Evolutionary conservation across 2,113 vertebrate species (phyloP), one percentile per base, ranked within the genome.

Genomic region (Leptodactylus fuscus): DNA sequence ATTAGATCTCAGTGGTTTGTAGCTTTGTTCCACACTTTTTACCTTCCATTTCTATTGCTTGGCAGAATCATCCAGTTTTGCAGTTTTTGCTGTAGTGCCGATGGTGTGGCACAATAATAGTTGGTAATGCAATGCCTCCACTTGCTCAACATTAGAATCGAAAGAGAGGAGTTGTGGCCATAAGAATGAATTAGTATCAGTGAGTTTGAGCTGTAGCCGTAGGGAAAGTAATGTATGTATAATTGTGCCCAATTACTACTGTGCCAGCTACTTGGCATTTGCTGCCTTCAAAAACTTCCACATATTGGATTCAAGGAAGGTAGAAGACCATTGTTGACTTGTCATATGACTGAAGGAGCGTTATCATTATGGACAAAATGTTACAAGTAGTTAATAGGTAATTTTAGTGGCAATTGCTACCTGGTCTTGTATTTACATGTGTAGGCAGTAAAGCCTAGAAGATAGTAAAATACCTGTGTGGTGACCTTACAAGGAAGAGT

Each of bases 401-500:
- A n/a, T n/a, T n/a, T n/a, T n/a, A n/a, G n/a, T n/a, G n/a, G n/a
- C n/a, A 79, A 4, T 22, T 34, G 29, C 24, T n/a, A 41, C 24
- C 53, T 79, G 29, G 38, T 24, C 51, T 55, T 78, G 29, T 12
- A 77, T 36, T 53, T 77, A 53, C 15, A 18, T 38, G 58, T 24
- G 20, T 16, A 38, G 29, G 5, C 8, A n/a, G 51, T 58, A 24
- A 79, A 34, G 29, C 32, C 18, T 13, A 9, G 51, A 79, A 22
- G 20, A 79, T 11, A 11, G 32, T 46, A n/a, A 11, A 38, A 58
- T 51, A 49, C 29, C 74, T 77, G 48, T 77, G 18, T 53, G 1
- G 16, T 81, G 41, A 81, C 38, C 41, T 81, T 62, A 81, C 78
- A 81, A 46, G 51, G 12, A 44, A 46, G 41, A 65, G 79, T 48